Evolutionary conservation across 2,797 vertebrate genomes (phyloP), one percentile per base, ranked within the genome.

Genomic region (Telmatherina bonti): DNA sequence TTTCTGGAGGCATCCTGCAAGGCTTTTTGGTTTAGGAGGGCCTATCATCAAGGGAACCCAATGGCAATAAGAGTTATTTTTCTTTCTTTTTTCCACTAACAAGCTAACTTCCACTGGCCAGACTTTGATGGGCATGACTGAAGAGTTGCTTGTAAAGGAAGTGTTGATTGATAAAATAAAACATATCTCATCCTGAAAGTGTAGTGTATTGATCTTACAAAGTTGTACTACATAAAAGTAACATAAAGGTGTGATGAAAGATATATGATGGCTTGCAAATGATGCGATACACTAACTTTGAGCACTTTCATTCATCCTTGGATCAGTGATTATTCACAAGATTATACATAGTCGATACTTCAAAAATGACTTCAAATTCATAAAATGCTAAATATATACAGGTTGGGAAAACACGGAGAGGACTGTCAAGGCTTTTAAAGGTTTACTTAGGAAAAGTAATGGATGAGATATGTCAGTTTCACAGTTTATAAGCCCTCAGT

Each of bases 381-480:
- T 94, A 95, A 95, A 94, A 96, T 96, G 92, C 91, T 92, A 95
- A 95, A 95, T 93, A 89, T 85, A 91, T 86, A 91, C 84, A 85
- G 75, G 71, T 65, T 78, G 80, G 77, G 84, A 81, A 79, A 91
- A 86, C 86, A 96, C 93, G 94, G 94, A 92, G 93, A 94, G 92
- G 93, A 95, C 96, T 96, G 96, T 97, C 96, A 97, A 95, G 96
- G 96, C 96, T 97, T 97, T 97, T 97, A 98, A 98, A 98, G 96
- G 96, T 97, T 97, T 98, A 97, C 95, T 98, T 98, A 97, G 96
- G 95, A 96, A 96, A 96, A 95, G 96, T 97, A 97, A 97, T 97
- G 95, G 96, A 98, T 98, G 95, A 96, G 96, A 96, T 96, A 97
- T 98, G 97, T 99, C 98, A 99, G 96, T 96, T 98, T 97, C 95